These are phyloP conservation scores for Acrobasis repandana DNA, from an alignment of 2,888 invertebrate species.

Conservation along the genomic window DNA sequence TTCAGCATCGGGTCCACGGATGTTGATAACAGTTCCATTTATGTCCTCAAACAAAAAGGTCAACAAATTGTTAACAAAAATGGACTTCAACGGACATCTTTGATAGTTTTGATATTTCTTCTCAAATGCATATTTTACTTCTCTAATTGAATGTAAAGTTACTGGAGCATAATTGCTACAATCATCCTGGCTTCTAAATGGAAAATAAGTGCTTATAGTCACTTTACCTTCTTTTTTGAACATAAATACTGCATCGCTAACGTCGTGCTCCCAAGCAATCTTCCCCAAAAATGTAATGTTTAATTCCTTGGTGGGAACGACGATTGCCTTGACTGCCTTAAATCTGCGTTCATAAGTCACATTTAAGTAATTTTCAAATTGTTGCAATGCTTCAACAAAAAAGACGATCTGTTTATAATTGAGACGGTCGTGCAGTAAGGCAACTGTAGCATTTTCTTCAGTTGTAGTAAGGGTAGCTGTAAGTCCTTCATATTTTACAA, in stretches of 20 bases:
- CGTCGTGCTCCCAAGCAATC: slow-evolving; percentile 10
- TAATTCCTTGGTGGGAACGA: slow-evolving; percentile 1
- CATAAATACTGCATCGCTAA: slow-evolving; percentile 8
- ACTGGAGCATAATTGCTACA: slow-evolving; percentile 10
- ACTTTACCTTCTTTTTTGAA: background rate
- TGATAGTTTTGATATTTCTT: slow-evolving; percentile 6
- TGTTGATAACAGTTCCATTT: slow-evolving; percentile 1
- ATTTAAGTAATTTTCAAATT: slow-evolving; percentile 12
- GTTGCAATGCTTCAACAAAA: background rate
- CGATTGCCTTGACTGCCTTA: slow-evolving; percentile 5
- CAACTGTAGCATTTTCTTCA: background rate
- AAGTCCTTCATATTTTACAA: slow-evolving; percentile 8
- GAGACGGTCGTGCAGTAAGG: background rate
- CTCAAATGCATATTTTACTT: background rate
- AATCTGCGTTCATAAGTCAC: background rate
- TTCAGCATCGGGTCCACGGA: background rate
- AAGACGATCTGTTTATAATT: slow-evolving; percentile 13
- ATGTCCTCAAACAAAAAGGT: slow-evolving; percentile 2
- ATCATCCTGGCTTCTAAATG: slow-evolving; percentile 2
- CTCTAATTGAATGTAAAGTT: background rate
- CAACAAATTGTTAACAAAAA: background rate
- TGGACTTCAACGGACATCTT: slow-evolving; percentile 15
- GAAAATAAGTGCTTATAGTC: slow-evolving; percentile 12
- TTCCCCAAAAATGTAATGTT: background rate
- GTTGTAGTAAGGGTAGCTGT: background rate